Conservation (phyloP, 2,797 vertebrate genomes). For the Hybognathus amarus region DNA sequence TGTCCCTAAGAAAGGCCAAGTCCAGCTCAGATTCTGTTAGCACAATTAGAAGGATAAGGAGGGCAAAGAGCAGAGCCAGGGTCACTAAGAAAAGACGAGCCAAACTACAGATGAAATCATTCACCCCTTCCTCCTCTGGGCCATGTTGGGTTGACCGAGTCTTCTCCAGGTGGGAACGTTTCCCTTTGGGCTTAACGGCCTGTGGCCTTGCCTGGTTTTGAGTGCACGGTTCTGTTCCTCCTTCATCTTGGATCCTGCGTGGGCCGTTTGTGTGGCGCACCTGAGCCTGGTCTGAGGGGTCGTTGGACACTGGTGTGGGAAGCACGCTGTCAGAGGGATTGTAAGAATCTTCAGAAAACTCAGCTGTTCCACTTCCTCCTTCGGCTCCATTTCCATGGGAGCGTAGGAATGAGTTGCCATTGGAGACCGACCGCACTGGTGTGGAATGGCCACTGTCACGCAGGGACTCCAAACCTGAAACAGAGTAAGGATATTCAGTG, state of each 20-base stretch:
- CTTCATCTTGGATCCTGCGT: slow-evolving; percentile 88
- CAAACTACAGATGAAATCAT: slow-evolving; percentile 93
- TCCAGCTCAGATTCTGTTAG: slow-evolving; percentile 98
- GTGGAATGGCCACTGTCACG: slow-evolving; percentile 96
- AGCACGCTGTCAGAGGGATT: slow-evolving; percentile 92
- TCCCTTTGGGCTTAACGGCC: slow-evolving; percentile 72
- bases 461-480: slow-evolving; percentile 90
- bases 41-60: slow-evolving; percentile 95
- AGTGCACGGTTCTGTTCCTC: slow-evolving; percentile 69
- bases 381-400: slow-evolving; percentile 74
- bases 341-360: slow-evolving; percentile 93
- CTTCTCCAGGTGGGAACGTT: slow-evolving; percentile 80
- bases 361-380: slow-evolving; percentile 81
- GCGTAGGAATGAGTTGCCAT: slow-evolving; percentile 81
- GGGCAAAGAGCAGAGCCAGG: slow-evolving; percentile 90
- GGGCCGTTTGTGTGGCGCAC: slow-evolving; percentile 86
- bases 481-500: neutral
- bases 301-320: slow-evolving; percentile 89
- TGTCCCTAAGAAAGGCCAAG: slow-evolving; percentile 96
- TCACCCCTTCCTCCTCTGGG: slow-evolving; percentile 87
- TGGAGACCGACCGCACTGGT: slow-evolving; percentile 87
- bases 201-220: slow-evolving; percentile 17
- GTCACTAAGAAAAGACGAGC: slow-evolving; percentile 93
- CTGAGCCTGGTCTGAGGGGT: slow-evolving; percentile 82
- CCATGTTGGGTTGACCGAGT: slow-evolving; percentile 81